Evolutionary conservation across 2,888 invertebrate species (phyloP).

Genomic region (Beris morrisii): DNA sequence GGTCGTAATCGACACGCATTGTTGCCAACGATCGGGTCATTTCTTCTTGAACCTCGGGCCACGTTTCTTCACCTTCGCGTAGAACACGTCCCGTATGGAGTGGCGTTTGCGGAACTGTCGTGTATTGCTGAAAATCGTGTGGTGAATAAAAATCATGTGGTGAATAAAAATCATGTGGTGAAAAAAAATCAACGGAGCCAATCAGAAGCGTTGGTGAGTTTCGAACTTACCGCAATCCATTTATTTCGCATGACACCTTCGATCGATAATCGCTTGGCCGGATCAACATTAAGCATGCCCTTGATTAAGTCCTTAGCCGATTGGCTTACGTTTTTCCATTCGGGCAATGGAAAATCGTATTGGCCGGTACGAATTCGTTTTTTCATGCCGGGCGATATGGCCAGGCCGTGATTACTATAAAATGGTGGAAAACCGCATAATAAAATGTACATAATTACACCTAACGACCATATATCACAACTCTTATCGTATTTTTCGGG

Average conservation of each 20-base stretch:
- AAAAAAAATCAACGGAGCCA: not conserved
- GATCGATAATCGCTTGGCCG: constrained; percentile 84
- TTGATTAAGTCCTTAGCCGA: constrained; percentile 95
- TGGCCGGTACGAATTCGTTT: constrained; percentile 85
- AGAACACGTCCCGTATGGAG: constrained; percentile 87
- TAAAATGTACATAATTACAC: constrained; percentile 99
- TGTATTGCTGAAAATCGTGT: constrained; percentile 58
- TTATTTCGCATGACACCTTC: constrained; percentile 85
- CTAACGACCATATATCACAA: constrained; percentile 98
- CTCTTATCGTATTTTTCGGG: constrained; percentile 98
- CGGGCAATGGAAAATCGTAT: constrained; percentile 95
- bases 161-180: not conserved
- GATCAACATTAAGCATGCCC: constrained; percentile 93
- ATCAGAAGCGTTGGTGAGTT: too few species aligned
- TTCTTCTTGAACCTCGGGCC: constrained; percentile 98
- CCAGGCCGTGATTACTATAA: constrained; percentile 95
- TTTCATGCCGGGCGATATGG: constrained; percentile 99
- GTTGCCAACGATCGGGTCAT: constrained; percentile 97
- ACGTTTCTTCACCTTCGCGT: constrained; percentile 87
- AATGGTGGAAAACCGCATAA: constrained; percentile 99
- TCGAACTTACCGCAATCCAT: constrained; percentile 77
- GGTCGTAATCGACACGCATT: constrained; percentile 97
- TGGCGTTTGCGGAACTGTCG: constrained; percentile 92
- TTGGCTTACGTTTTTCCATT: constrained; percentile 91
- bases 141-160: not conserved